Conservation (phyloP, 2,797 vertebrate species). For the Craterocephalus amniculus region DNA sequence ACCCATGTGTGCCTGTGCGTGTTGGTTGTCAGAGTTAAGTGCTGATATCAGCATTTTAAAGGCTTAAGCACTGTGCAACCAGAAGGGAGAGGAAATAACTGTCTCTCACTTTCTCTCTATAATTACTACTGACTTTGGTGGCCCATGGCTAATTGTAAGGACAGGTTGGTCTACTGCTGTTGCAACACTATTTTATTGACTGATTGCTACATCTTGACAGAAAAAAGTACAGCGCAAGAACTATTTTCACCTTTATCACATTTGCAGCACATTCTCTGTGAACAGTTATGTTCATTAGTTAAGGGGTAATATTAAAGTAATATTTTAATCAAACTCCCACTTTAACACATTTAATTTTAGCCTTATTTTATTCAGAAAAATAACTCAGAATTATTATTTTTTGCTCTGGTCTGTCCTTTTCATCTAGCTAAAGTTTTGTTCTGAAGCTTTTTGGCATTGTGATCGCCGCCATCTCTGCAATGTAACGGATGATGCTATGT, state of each 20-base stretch:
- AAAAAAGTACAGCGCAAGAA: not conserved
- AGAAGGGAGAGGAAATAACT: conserved; percentile 73
- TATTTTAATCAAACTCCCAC: not conserved
- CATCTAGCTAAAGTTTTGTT: not conserved
- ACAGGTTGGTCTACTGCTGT: conserved; percentile 18
- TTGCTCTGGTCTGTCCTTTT: not conserved
- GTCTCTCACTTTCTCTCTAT: conserved; percentile 48
- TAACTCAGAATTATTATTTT: too few relatives aligned
- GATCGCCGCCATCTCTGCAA: not conserved
- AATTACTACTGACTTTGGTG: conserved; percentile 66
- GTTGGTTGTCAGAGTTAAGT: conserved; percentile 66
- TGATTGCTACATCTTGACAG: not conserved
- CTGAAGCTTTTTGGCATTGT: not conserved
- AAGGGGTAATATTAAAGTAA: not conserved
- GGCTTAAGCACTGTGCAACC: conserved; percentile 73
- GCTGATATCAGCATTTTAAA: conserved; percentile 82
- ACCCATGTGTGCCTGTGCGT: conserved; percentile 32
- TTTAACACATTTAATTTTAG: not conserved
- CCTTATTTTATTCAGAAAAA: not conserved
- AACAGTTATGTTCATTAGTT: not conserved
- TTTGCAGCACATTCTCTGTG: not conserved
- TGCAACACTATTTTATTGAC: not conserved
- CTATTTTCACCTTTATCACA: not conserved
- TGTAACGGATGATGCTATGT: not conserved
- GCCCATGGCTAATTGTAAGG: conserved; percentile 43